These are phyloP conservation scores for Amiota mariae DNA, from an alignment of 2,888 invertebrate genomes.

Conservation along the genomic window DNA sequence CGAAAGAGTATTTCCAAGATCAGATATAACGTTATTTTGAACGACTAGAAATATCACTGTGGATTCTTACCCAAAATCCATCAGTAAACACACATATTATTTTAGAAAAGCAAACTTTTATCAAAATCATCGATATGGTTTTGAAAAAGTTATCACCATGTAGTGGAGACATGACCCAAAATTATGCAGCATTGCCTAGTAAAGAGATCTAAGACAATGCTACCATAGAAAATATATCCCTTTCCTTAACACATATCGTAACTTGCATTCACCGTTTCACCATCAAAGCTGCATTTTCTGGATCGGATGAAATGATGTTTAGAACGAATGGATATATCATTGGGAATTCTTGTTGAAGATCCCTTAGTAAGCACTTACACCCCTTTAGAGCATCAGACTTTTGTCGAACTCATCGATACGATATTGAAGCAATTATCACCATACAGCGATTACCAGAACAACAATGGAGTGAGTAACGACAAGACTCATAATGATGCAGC, in stretches of 20 bases:
- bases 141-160: conserved; percentile 34
- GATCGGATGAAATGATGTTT: conserved; percentile 71
- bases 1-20: conserved; percentile 66
- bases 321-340: conserved; percentile 54
- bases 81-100: conserved; percentile 18
- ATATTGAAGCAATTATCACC: no score
- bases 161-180: conserved; percentile 47
- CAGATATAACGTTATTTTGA: conserved; percentile 70
- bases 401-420: conserved; percentile 68
- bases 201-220: no score
- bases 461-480: background rate
- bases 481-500: no score
- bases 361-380: conserved; percentile 25
- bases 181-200: no score
- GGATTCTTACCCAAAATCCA: conserved; percentile 24
- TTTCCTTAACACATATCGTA: no score
- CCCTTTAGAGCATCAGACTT: conserved; percentile 57
- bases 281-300: no score
- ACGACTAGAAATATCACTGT: conserved; percentile 52
- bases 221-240: no score
- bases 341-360: conserved; percentile 31
- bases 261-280: no score
- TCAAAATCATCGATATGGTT: conserved; percentile 62
- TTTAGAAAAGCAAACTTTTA: conserved; percentile 61
- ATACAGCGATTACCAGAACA: conserved; percentile 56